Evolutionary conservation across 2,888 invertebrate genomes (phyloP).

Genomic region (Myopa testacea): DNA sequence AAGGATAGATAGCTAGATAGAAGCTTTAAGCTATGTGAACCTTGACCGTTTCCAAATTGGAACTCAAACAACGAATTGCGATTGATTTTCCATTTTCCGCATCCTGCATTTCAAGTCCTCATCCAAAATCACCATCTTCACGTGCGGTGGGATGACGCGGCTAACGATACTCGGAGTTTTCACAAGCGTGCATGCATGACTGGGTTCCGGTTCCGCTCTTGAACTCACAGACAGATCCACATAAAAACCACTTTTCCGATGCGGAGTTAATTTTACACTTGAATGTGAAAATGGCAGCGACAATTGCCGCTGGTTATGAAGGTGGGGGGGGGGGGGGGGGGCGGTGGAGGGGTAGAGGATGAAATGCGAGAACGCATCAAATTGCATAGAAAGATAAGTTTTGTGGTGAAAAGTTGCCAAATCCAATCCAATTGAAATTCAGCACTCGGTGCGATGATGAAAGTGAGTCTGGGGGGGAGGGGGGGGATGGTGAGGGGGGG

Average conservation of each 20-base stretch:
- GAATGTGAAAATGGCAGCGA: not conserved
- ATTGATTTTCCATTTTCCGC: not conserved
- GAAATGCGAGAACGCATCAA: not conserved
- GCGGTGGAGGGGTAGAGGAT: not conserved
- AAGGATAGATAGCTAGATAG: too few relatives aligned
- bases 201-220: not conserved
- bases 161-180: too few relatives aligned
- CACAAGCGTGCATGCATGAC: not conserved
- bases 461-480: not conserved
- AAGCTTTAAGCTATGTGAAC: too few relatives aligned
- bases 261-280: not conserved
- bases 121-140: too few relatives aligned
- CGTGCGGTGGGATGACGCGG: too few relatives aligned
- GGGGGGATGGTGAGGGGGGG: not conserved
- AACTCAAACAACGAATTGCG: not conserved
- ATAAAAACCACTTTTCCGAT: not conserved
- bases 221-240: not conserved
- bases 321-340: not conserved
- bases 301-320: not conserved
- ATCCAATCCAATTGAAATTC: constrained; percentile 10
- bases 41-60: not conserved
- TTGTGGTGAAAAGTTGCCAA: not conserved
- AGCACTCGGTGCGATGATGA: not conserved
- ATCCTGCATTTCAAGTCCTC: not conserved
- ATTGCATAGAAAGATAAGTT: not conserved